Evolutionary conservation across 2,113 vertebrate genomes (phyloP).

Genomic region (Clarias batrachus): DNA sequence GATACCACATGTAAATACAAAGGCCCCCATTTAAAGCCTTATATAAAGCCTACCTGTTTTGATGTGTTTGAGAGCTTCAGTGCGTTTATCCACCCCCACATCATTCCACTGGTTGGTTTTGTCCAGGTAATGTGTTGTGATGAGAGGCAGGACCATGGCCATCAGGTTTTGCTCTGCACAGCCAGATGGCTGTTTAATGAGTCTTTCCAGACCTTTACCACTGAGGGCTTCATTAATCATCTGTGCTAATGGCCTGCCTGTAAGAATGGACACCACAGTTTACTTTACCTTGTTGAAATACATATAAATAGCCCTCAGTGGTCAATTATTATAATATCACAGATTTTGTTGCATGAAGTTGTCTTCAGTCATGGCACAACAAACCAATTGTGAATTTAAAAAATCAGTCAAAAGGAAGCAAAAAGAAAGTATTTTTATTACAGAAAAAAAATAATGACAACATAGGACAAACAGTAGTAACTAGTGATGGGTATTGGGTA

Average conservation of each 20-base stretch:
- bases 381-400: no score
- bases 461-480: not conserved
- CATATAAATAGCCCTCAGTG: not conserved
- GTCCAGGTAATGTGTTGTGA: constrained; percentile 71
- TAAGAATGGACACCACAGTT: constrained; percentile 15
- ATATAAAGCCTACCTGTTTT: constrained; percentile 54
- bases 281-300: not conserved
- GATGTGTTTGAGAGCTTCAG: constrained; percentile 61
- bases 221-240: constrained; percentile 59
- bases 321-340: not conserved
- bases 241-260: constrained; percentile 44
- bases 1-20: not conserved
- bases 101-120: constrained; percentile 68
- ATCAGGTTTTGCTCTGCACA: constrained; percentile 71
- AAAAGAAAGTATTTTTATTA: no score
- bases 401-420: no score
- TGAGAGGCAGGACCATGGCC: constrained; percentile 60
- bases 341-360: not conserved
- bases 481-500: not conserved
- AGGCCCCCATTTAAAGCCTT: not conserved
- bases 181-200: constrained; percentile 57
- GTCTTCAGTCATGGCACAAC: no score
- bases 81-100: constrained; percentile 58
- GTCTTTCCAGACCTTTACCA: constrained; percentile 39
- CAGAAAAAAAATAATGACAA: not conserved